These are phyloP conservation scores for Parnassius smintheus DNA, from an alignment of 2,888 invertebrate species.

Conservation along the genomic window DNA sequence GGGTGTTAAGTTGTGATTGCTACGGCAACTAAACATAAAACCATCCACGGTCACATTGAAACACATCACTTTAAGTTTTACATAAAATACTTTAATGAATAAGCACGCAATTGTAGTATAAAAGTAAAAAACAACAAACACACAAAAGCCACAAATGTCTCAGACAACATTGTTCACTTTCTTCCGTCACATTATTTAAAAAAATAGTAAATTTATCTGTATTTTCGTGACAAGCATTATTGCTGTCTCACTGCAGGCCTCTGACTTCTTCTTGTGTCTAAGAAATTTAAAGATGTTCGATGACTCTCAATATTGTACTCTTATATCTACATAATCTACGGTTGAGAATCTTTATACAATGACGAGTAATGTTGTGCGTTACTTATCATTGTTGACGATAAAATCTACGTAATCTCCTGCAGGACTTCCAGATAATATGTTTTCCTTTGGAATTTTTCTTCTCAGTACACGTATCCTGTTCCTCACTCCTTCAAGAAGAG, in stretches of 20 bases:
- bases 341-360: too few relatives aligned
- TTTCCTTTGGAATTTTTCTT: constrained; percentile 59
- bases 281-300: too few relatives aligned
- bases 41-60: constrained; percentile 8
- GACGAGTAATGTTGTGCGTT: not conserved
- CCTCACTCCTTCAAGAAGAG: constrained; percentile 55
- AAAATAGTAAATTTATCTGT: too few relatives aligned
- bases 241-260: too few relatives aligned
- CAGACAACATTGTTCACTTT: too few relatives aligned
- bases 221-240: too few relatives aligned
- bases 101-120: constrained; percentile 8
- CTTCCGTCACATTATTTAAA: too few relatives aligned
- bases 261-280: too few relatives aligned
- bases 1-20: not conserved
- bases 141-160: constrained; percentile 1
- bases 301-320: too few relatives aligned
- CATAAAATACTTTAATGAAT: constrained; percentile 18
- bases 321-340: too few relatives aligned
- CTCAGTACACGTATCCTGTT: constrained; percentile 55
- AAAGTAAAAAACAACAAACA: constrained; percentile 14
- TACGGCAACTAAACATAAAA: not conserved
- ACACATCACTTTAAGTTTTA: constrained; percentile 6
- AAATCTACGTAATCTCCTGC: constrained; percentile 69
- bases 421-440: constrained; percentile 52
- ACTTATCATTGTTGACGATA: constrained; percentile 68